Evolutionary conservation across 1,140 invertebrate species (phyloP).

Genomic region (Panagrolaimus sp.): DNA sequence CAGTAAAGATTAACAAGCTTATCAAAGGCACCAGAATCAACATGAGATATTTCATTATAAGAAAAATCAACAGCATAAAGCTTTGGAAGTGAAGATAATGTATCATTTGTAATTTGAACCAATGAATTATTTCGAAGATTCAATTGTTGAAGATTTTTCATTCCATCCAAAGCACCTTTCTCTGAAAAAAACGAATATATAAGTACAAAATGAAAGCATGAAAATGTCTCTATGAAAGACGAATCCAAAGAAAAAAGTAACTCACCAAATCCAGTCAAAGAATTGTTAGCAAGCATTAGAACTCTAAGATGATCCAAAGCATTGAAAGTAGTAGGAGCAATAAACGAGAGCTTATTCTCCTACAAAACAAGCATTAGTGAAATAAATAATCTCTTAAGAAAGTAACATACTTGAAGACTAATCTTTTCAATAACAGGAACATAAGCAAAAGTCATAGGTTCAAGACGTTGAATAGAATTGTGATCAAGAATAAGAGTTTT

Average conservation of each 20-base stretch:
- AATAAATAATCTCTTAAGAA: too few relatives aligned
- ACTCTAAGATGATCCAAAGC: slow-evolving; percentile 37
- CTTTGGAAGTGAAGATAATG: slow-evolving; percentile 43
- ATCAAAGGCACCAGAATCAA: slow-evolving; percentile 45
- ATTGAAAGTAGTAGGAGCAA: slow-evolving; percentile 53
- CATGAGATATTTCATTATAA: slow-evolving; percentile 33
- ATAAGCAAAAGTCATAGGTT: slow-evolving; percentile 49
- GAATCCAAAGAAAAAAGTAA: too few relatives aligned
- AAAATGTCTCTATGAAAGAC: too few relatives aligned
- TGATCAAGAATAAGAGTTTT: slow-evolving; percentile 40
- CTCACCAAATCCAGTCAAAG: slow-evolving; percentile 16
- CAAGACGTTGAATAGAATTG: slow-evolving; percentile 42
- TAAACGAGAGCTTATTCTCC: slow-evolving; percentile 45
- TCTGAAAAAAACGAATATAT: too few relatives aligned
- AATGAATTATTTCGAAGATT: slow-evolving; percentile 52
- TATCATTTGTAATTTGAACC: slow-evolving; percentile 30
- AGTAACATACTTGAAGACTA: slow-evolving; percentile 17
- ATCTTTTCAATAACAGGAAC: slow-evolving; percentile 48
- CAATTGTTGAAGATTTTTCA: slow-evolving; percentile 51
- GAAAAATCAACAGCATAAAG: slow-evolving; percentile 43
- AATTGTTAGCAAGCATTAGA: slow-evolving; percentile 47
- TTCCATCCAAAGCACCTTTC: slow-evolving; percentile 57
- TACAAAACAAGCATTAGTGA: slow-evolving; percentile 7
- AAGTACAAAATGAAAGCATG: too few relatives aligned
- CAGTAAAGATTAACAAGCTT: slow-evolving; percentile 37